Evolutionary conservation across 2,888 invertebrate genomes (phyloP).

Genomic region (Hipparchia semele): DNA sequence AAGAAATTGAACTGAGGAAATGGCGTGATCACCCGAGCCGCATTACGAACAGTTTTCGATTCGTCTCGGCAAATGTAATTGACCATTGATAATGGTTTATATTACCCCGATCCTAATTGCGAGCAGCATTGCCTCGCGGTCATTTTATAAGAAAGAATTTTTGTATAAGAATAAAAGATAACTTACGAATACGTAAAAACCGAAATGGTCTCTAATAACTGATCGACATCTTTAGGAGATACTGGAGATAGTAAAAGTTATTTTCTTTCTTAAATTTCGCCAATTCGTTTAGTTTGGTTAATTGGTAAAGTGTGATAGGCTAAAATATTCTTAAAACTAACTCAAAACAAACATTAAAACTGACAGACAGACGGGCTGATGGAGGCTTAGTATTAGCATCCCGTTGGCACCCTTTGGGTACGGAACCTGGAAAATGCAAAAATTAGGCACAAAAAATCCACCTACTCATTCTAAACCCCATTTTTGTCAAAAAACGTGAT

Average conservation of each 20-base stretch:
- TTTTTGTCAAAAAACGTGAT: too few relatives aligned
- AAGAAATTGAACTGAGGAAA: constrained; percentile 20
- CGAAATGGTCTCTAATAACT: neutral
- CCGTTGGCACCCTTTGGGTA: too few relatives aligned
- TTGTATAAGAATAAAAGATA: neutral
- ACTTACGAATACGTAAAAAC: neutral
- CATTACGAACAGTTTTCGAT: constrained; percentile 62
- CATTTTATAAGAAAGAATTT: constrained; percentile 18
- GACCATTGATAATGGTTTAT: constrained; percentile 41
- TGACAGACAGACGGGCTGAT: too few relatives aligned
- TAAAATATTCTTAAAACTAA: too few relatives aligned
- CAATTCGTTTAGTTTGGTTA: too few relatives aligned
- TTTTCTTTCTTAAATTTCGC: too few relatives aligned
- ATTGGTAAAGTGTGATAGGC: too few relatives aligned
- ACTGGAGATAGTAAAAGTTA: neutral
- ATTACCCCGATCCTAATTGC: constrained; percentile 35
- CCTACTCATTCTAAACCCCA: too few relatives aligned
- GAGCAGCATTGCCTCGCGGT: constrained; percentile 20
- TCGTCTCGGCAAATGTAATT: constrained; percentile 54
- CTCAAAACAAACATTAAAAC: too few relatives aligned
- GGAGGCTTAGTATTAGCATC: too few relatives aligned
- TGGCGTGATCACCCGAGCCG: constrained; percentile 52
- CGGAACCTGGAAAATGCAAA: too few relatives aligned
- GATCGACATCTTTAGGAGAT: neutral
- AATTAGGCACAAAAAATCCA: too few relatives aligned